phyloP scores from a whole-genome alignment of 2,888 invertebrate species.

The Hecatera dysodea region DNA sequence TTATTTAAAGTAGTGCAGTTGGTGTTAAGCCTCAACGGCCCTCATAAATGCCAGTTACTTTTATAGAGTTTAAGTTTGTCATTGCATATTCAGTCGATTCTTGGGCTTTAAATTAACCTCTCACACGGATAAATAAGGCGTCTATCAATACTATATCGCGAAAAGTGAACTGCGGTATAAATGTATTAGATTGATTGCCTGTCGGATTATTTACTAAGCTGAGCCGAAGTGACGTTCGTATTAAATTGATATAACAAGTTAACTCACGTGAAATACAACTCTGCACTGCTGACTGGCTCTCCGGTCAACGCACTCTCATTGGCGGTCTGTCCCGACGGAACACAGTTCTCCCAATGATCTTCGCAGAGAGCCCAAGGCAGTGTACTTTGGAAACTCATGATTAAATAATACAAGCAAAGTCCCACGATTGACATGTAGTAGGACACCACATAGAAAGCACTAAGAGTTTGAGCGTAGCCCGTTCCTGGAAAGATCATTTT shows the following conservation, averaged over 20 bases:
- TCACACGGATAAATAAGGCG: no score
- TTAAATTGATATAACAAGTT: not conserved
- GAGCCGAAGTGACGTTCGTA: not conserved
- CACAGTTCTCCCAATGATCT: conserved; percentile 89
- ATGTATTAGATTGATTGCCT: conserved; percentile 7
- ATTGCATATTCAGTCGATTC: not conserved
- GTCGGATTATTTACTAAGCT: not conserved
- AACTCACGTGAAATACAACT: conserved; percentile 91
- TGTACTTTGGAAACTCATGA: conserved; percentile 92
- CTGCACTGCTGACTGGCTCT: conserved; percentile 88
- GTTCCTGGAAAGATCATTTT: conserved; percentile 87
- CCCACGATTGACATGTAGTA: conserved; percentile 95
- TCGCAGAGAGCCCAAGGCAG: conserved; percentile 94
- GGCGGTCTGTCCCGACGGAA: conserved; percentile 80
- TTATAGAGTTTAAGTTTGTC: not conserved
- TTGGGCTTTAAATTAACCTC: not conserved
- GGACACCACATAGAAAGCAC: conserved; percentile 92
- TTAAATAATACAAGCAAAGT: conserved; percentile 93
- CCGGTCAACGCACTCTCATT: conserved; percentile 66
- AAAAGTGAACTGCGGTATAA: not conserved
- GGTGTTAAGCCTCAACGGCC: no score
- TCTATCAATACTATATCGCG: not conserved
- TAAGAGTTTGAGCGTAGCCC: conserved; percentile 93
- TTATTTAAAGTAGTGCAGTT: not conserved
- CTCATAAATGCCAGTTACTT: not conserved